Conservation (phyloP, 2,113 vertebrate genomes). For the Siniperca knerii region DNA sequence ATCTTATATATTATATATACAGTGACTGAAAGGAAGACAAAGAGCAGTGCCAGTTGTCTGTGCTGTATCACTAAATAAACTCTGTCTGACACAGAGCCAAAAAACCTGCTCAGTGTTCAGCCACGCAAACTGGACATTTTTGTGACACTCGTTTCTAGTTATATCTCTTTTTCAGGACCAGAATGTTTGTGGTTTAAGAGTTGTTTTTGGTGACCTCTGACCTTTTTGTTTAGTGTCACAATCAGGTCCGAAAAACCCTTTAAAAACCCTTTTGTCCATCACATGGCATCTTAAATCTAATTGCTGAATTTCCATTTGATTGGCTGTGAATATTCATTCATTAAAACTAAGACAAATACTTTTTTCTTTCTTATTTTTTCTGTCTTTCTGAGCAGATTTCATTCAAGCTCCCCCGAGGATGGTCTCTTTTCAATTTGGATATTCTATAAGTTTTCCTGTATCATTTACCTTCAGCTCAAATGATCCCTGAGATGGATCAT, state of each 20-base stretch:
- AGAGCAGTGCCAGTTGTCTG: slow-evolving; percentile 20
- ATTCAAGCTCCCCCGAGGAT: not conserved
- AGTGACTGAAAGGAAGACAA: slow-evolving; percentile 7
- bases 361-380: not conserved
- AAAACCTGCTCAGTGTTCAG: not conserved
- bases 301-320: not conserved
- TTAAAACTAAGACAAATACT: not conserved
- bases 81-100: slow-evolving; percentile 4
- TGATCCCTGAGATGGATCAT: not conserved
- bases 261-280: not conserved
- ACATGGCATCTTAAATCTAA: not conserved
- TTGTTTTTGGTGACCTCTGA: not conserved
- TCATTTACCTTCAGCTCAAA: not conserved
- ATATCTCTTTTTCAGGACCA: not conserved
- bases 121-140: not conserved
- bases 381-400: not conserved
- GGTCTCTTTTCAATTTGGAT: not conserved
- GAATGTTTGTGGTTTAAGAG: not conserved
- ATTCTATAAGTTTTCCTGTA: not conserved
- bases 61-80: slow-evolving; percentile 41
- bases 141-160: not conserved
- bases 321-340: not conserved
- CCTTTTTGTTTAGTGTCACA: not conserved
- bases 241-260: not conserved
- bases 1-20: not conserved